These are phyloP conservation scores for Platysternon megacephalum DNA, from an alignment of 2,113 vertebrate species.

Conservation along the genomic window DNA sequence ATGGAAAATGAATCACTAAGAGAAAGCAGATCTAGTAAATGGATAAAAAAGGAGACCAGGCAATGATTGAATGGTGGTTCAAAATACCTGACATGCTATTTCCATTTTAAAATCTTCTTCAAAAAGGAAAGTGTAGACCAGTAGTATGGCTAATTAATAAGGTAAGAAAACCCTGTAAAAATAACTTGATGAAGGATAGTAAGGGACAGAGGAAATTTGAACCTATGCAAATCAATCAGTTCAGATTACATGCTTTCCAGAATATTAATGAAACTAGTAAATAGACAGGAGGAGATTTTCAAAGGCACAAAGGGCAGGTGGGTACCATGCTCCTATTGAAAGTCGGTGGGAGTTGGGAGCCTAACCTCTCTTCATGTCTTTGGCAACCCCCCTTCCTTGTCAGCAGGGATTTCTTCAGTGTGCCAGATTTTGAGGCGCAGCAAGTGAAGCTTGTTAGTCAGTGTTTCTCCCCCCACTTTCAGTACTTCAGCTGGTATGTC, in stretches of 20 bases:
- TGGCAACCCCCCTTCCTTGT: background rate
- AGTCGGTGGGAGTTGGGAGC: background rate
- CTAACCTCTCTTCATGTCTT: background rate
- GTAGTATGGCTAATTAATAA: background rate
- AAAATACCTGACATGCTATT: background rate
- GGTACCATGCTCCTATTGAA: background rate
- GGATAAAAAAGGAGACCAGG: background rate
- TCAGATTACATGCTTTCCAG: background rate
- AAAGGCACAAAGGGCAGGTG: background rate
- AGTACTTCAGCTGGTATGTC: no score
- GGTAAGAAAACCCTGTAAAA: background rate
- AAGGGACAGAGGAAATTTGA: background rate
- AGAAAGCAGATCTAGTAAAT: conserved; percentile 15
- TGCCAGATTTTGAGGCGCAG: no score
- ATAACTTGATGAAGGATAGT: background rate
- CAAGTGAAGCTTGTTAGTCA: no score
- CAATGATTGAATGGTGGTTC: background rate
- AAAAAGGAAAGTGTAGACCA: background rate
- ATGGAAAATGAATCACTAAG: background rate
- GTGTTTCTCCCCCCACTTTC: no score
- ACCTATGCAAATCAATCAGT: background rate
- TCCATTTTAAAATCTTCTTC: background rate
- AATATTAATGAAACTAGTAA: background rate
- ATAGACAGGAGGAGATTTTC: background rate
- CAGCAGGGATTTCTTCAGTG: no score